Percentiles rank a stretch among this genome's conserved stretches.
Evolutionary conservation across 2,888 invertebrate species (phyloP).

Genomic region (Blastobasis adustella): DNA sequence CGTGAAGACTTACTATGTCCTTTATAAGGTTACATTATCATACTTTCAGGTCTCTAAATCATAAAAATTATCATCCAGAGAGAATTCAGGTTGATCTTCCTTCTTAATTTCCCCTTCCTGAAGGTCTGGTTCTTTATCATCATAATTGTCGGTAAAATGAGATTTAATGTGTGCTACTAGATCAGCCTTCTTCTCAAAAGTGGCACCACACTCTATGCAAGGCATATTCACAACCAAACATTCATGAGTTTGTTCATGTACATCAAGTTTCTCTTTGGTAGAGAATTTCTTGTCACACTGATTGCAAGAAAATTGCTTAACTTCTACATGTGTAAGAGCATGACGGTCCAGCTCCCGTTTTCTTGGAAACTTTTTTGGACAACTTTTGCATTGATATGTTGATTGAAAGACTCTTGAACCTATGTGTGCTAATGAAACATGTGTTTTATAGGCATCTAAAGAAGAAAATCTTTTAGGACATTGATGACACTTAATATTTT

Average conservation of each 20-base stretch:
- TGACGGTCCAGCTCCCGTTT: conserved; percentile 83
- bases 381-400: conserved; percentile 78
- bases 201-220: conserved; percentile 77
- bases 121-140: conserved; percentile 40
- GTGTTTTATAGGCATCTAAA: conserved; percentile 66
- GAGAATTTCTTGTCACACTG: conserved; percentile 80
- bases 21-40: no score
- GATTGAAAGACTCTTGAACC: conserved; percentile 77
- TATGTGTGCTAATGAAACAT: conserved; percentile 69
- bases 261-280: conserved; percentile 79
- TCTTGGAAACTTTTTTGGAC: conserved; percentile 79
- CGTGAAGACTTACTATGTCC: no score
- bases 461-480: conserved; percentile 70
- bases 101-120: conserved; percentile 49
- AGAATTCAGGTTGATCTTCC: conserved; percentile 43
- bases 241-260: conserved; percentile 80
- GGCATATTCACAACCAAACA: conserved; percentile 74
- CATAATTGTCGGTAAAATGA: conserved; percentile 68
- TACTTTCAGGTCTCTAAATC: conserved; percentile 53
- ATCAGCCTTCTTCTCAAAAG: conserved; percentile 75
- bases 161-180: conserved; percentile 76
- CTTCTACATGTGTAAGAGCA: conserved; percentile 78
- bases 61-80: conserved; percentile 56
- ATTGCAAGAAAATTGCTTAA: conserved; percentile 80
- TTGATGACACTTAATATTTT: conserved; percentile 69